Conservation (phyloP, 2,888 invertebrate genomes). For the Drosophila conformis region DNA sequence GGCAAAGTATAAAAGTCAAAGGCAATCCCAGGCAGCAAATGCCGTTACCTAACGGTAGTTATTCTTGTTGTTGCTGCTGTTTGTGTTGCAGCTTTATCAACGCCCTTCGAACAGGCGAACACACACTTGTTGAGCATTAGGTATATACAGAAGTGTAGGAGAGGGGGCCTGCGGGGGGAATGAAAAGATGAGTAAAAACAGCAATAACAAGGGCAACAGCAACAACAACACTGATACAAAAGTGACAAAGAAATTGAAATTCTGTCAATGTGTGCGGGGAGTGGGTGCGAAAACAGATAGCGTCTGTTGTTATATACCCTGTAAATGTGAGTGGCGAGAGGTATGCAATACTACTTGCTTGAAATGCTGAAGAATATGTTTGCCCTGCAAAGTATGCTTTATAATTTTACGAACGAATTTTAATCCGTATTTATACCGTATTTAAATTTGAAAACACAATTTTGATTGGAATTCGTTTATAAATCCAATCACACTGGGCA, state of each 20-base stretch:
- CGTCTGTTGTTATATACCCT: constrained; percentile 26
- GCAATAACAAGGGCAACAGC: constrained; percentile 12
- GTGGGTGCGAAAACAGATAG: constrained; percentile 8
- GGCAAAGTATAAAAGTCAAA: constrained; percentile 51
- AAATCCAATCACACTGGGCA: not conserved
- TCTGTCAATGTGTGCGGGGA: constrained; percentile 47
- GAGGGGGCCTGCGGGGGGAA: not conserved
- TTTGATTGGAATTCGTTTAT: not conserved
- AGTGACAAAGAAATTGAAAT: constrained; percentile 77
- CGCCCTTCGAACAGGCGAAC: constrained; percentile 46
- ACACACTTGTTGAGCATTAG: constrained; percentile 73
- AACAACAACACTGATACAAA: constrained; percentile 45
- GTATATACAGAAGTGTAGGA: constrained; percentile 7
- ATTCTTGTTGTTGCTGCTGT: constrained; percentile 33
- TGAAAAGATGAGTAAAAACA: constrained; percentile 27
- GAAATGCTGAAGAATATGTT: not conserved
- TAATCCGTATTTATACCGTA: not conserved
- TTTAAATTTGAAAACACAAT: not conserved
- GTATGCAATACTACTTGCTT: not conserved
- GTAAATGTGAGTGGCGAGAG: not conserved
- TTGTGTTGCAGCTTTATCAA: constrained; percentile 62
- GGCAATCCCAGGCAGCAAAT: constrained; percentile 36
- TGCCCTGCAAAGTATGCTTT: not conserved
- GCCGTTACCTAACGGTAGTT: constrained; percentile 37
- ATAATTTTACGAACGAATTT: not conserved